These are phyloP conservation scores for Zaprionus ornatus DNA, from an alignment of 1,140 invertebrate genomes.

Conservation along the genomic window DNA sequence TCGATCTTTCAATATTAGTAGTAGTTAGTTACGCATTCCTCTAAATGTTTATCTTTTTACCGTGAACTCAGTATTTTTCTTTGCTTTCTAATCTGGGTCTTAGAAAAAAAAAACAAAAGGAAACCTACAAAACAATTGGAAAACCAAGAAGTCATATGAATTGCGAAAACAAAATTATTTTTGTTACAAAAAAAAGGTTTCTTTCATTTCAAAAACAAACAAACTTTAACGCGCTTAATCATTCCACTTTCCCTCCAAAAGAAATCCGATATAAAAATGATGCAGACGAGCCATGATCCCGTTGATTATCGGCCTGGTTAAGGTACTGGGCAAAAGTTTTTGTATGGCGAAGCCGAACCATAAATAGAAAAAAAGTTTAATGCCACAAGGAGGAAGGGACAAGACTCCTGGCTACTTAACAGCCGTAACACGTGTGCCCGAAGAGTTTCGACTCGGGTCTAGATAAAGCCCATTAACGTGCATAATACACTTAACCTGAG, in stretches of 20 bases:
- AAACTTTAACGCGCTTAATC: not conserved
- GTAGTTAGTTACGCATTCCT: too few relatives aligned
- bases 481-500: constrained; percentile 67
- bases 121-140: too few relatives aligned
- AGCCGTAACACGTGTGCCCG: constrained; percentile 61
- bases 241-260: not conserved
- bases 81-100: too few relatives aligned
- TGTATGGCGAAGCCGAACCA: constrained; percentile 21
- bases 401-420: constrained; percentile 53
- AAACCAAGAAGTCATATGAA: too few relatives aligned
- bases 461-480: constrained; percentile 61
- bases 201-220: not conserved
- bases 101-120: too few relatives aligned
- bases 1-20: too few relatives aligned
- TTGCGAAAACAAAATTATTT: too few relatives aligned
- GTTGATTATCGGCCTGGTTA: constrained; percentile 40
- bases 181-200: not conserved
- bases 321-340: constrained; percentile 42
- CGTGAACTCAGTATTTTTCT: too few relatives aligned
- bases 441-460: constrained; percentile 39
- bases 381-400: not conserved
- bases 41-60: too few relatives aligned
- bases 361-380: constrained; percentile 55
- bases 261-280: not conserved
- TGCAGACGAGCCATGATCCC: constrained; percentile 21